Evolutionary conservation across 2,888 invertebrate genomes (phyloP).

Genomic region (Eledona agricola): DNA sequence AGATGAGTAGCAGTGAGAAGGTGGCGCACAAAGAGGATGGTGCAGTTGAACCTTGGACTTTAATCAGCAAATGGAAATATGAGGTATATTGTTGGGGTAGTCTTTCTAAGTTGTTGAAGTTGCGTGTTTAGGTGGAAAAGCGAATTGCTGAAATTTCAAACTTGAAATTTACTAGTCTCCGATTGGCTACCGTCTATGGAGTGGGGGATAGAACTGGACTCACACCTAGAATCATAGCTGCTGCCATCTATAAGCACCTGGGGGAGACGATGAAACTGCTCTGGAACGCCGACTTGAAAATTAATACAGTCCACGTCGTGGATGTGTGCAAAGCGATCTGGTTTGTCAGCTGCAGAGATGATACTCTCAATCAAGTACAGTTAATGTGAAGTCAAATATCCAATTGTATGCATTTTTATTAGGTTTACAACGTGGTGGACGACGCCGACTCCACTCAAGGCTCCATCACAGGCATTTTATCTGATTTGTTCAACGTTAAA

Average conservation of each 20-base stretch:
- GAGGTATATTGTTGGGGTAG: conserved; percentile 57
- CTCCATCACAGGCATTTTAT: conserved; percentile 78
- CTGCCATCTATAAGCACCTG: conserved; percentile 87
- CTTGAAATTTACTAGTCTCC: conserved; percentile 79
- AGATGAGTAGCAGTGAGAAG: conserved; percentile 83
- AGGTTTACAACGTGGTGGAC: conserved; percentile 86
- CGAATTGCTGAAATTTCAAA: conserved; percentile 74
- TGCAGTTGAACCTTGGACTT: conserved; percentile 84
- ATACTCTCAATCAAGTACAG: conserved; percentile 44
- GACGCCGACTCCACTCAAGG: conserved; percentile 86
- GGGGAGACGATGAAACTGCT: conserved; percentile 91
- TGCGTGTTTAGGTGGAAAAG: conserved; percentile 70
- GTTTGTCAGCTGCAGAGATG: conserved; percentile 66
- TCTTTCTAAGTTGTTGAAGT: neutral
- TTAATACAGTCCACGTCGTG: conserved; percentile 87
- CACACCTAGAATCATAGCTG: conserved; percentile 85
- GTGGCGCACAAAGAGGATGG: conserved; percentile 80
- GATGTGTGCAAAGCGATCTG: conserved; percentile 87
- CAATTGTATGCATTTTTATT: conserved; percentile 45
- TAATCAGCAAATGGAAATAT: conserved; percentile 82
- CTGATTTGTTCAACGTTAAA: conserved; percentile 85
- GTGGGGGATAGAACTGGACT: conserved; percentile 83
- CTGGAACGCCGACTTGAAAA: conserved; percentile 84
- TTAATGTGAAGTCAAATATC: conserved; percentile 4
- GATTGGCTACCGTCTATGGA: conserved; percentile 89